Conservation (phyloP, 2,888 invertebrate species). For the Carabus problematicus region DNA sequence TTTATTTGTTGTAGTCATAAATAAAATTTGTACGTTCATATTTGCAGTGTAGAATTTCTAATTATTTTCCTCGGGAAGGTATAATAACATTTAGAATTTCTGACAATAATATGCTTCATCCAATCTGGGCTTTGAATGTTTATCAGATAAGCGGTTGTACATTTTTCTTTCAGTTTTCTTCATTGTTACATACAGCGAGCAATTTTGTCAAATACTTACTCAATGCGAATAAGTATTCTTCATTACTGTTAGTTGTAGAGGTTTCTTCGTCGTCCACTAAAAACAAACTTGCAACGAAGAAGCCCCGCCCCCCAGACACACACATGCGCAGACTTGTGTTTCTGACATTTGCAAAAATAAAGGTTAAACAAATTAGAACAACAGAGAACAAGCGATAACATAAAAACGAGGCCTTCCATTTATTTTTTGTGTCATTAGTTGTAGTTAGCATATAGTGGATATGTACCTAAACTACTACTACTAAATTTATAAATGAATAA, state of each 20-base stretch:
- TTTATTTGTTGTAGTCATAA: slow-evolving; percentile 5
- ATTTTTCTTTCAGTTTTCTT: slow-evolving; percentile 33
- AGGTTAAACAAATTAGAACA: slow-evolving; percentile 17
- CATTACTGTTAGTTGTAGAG: slow-evolving; percentile 36
- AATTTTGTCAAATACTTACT: slow-evolving; percentile 32
- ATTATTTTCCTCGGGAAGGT: neutral
- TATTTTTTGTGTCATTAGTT: slow-evolving; percentile 36
- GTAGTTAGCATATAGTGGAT: slow-evolving; percentile 40
- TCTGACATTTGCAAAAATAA: slow-evolving; percentile 17
- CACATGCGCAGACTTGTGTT: too few relatives aligned
- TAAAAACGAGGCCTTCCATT: slow-evolving; percentile 40
- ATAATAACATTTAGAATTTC: slow-evolving; percentile 27
- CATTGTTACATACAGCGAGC: slow-evolving; percentile 8
- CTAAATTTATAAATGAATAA: slow-evolving; percentile 32
- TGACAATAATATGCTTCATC: slow-evolving; percentile 41
- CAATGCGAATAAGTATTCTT: slow-evolving; percentile 34
- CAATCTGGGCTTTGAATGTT: slow-evolving; percentile 35
- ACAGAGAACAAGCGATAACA: slow-evolving; percentile 24
- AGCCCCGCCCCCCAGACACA: slow-evolving; percentile 27
- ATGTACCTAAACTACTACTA: slow-evolving; percentile 31
- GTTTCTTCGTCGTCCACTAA: slow-evolving; percentile 31
- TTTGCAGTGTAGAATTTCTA: too few relatives aligned
- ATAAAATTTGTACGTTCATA: neutral
- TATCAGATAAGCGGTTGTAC: slow-evolving; percentile 30
- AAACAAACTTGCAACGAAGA: slow-evolving; percentile 24